A percentile compares a stretch with the other conserved stretches of the same genome.
Conservation (phyloP, 2,888 invertebrate genomes). For the Campaea margaritaria region DNA sequence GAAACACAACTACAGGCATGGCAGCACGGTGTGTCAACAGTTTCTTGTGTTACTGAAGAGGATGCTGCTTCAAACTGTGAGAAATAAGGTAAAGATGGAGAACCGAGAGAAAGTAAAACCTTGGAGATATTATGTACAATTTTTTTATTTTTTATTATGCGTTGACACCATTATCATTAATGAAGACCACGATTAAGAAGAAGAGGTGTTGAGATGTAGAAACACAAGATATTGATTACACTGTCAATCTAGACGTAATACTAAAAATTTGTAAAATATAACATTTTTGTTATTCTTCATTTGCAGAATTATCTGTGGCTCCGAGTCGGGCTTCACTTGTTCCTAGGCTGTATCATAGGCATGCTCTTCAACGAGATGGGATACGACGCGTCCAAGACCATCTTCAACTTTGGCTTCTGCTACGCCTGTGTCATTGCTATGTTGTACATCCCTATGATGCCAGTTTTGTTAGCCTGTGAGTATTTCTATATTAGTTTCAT, state of each 20-base stretch:
- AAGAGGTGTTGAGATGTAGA: no score
- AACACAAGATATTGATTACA: no score
- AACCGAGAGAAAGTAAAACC: no score
- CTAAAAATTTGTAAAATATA: no score
- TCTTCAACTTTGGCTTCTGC: constrained; percentile 94
- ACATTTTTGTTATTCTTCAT: no score
- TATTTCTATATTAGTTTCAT: constrained; percentile 40
- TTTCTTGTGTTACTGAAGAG: constrained; percentile 87
- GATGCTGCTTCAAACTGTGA: constrained; percentile 90
- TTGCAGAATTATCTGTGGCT: constrained; percentile 89
- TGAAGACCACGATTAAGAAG: no score
- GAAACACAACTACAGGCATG: constrained; percentile 81
- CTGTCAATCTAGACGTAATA: no score
- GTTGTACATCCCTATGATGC: constrained; percentile 93
- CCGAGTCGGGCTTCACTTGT: constrained; percentile 88
- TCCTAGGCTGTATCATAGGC: constrained; percentile 89
- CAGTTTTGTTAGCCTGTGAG: constrained; percentile 92
- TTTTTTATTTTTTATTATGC: no score
- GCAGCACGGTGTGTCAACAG: constrained; percentile 87
- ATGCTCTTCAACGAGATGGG: constrained; percentile 90
- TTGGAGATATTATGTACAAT: not conserved
- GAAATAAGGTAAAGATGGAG: constrained; percentile 85
- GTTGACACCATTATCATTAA: no score
- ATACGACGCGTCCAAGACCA: constrained; percentile 91
- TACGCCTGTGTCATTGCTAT: constrained; percentile 92